Base-by-base conservation (phyloP, 2,888 invertebrate genomes). In the Plagodis pulveraria region DNA sequence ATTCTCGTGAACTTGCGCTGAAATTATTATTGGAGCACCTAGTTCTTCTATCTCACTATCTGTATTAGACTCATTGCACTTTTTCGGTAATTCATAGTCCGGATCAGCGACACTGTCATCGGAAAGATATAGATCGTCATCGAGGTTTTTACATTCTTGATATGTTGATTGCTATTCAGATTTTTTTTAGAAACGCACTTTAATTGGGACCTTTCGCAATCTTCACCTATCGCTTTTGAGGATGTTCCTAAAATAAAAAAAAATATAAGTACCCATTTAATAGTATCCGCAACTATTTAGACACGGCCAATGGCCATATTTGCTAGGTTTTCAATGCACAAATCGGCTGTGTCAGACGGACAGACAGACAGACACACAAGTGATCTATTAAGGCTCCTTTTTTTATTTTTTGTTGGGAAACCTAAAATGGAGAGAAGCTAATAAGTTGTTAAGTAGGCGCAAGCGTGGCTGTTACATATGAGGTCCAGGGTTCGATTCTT, bases 311-410 rank as follows among this genome's bases (percentile, higher is more conserved):
- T 42, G 35, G 35, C 35, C 35, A n/a, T 42, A 42, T 10, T n/a
- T n/a, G 11, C 42, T 42, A 42, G 42, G 42, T 42, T 42, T 42
- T 42, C 42, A 10, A 42, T 42, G 42, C 42, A 5, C 42, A 42
- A 65, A 63, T 65, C 63, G 62, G 63, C 63, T 63, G 54, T 55
- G 65, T 58, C 48, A 51, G 42, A 52, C 50, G 44, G 49, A 38
- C 40, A 49, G 38, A 38, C 55, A 38, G 35, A 35, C 35, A 35
- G 35, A 35, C 35, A 35, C 42, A 22, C 50, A 22, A 50, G 32
- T 41, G 22, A 38, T 50, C 50, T 38, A 36, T 11, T 50, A 50
- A n/a, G 50, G 50, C 36, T 50, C 38, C 50, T 40, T 50, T 50
- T 50, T 36, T 38, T 50, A 38, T 50, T 50, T 50, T 38, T 50